These are phyloP conservation scores for Stenodema calcarata DNA, from an alignment of 2,888 invertebrate species.

Conservation along the genomic window DNA sequence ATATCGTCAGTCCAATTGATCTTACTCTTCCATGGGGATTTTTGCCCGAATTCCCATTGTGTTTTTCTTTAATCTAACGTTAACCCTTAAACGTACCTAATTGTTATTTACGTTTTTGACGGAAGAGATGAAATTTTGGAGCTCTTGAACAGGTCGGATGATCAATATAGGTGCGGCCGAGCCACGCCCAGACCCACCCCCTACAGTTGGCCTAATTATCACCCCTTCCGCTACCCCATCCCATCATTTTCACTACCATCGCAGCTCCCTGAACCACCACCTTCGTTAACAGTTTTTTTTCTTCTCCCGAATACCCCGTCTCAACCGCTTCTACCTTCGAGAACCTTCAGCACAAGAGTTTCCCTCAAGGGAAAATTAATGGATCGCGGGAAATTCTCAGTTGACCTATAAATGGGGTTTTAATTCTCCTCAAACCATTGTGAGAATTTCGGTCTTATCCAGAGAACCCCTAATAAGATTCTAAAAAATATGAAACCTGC, in stretches of 20 bases:
- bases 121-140: not conserved
- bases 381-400: not conserved
- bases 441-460: not conserved
- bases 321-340: not conserved
- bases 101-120: not conserved
- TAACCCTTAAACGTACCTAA: no score
- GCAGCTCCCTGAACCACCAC: not conserved
- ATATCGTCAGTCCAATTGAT: no score
- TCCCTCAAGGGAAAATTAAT: not conserved
- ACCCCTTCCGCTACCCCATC: not conserved
- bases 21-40: no score
- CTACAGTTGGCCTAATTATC: not conserved
- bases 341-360: no score
- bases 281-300: not conserved
- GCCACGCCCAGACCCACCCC: not conserved
- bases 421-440: not conserved
- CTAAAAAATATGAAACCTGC: no score
- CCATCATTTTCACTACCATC: not conserved
- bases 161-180: conserved; percentile 7
- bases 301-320: not conserved
- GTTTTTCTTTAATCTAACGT: no score
- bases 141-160: not conserved
- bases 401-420: not conserved
- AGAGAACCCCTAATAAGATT: not conserved
- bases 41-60: no score